Conservation (phyloP, 2,797 vertebrate species). For the Melanogrammus aeglefinus region DNA sequence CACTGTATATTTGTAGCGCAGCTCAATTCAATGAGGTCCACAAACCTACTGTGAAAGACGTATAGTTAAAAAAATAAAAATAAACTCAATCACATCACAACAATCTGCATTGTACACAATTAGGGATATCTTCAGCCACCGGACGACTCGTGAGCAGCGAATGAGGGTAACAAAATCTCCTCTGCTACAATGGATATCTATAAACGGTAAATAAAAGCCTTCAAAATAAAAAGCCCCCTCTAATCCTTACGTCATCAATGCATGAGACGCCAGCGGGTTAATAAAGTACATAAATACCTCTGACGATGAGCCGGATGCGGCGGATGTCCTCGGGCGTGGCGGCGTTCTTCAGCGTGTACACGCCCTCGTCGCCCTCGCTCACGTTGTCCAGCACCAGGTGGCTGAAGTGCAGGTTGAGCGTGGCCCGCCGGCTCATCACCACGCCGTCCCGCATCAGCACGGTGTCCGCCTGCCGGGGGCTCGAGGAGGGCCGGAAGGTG, state of each 20-base stretch:
- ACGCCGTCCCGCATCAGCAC: slow-evolving; percentile 53
- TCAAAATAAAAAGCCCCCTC: neutral
- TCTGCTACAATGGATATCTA: neutral
- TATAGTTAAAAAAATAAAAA: neutral
- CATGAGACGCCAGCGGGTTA: neutral
- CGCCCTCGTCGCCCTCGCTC: slow-evolving; percentile 69
- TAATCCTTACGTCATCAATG: neutral
- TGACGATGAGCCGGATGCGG: slow-evolving; percentile 61
- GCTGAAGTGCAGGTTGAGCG: slow-evolving; percentile 44
- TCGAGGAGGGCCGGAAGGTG: slow-evolving; percentile 47
- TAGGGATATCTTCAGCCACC: no score
- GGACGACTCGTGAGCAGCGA: no score
- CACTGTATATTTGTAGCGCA: no score
- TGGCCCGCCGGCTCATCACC: slow-evolving; percentile 46
- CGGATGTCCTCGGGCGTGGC: slow-evolving; percentile 39
- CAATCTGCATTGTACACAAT: no score
- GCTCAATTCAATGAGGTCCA: no score
- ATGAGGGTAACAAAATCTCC: no score
- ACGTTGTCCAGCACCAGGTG: slow-evolving; percentile 70
- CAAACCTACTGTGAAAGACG: no score
- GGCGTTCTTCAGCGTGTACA: slow-evolving; percentile 65
- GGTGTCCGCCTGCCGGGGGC: slow-evolving; percentile 19
- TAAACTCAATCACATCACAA: neutral
- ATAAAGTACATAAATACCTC: slow-evolving; percentile 62
- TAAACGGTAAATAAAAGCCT: no score